Evolutionary conservation across 2,113 vertebrate genomes (phyloP).

Genomic region (Chrysemys picta): DNA sequence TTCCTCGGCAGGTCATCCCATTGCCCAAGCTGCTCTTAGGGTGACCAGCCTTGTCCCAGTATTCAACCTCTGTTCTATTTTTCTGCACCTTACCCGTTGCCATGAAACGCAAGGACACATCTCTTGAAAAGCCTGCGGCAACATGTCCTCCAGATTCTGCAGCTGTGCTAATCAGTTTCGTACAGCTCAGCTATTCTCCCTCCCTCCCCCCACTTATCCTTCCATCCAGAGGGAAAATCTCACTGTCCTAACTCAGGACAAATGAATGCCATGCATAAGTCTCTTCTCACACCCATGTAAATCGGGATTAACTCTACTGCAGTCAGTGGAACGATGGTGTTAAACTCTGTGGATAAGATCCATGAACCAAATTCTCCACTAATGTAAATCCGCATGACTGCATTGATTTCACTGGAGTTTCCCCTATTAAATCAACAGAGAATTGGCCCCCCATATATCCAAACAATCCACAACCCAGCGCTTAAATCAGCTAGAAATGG

Average conservation of each 20-base stretch:
- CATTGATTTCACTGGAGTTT: rapidly evolving
- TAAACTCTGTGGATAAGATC: rapidly evolving
- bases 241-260: neutral
- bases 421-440: neutral
- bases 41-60: neutral
- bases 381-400: rapidly evolving
- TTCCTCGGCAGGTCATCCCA: neutral
- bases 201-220: neutral
- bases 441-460: neutral
- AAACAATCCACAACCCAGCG: neutral
- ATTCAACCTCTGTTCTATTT: neutral
- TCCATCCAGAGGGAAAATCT: neutral
- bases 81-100: neutral
- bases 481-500: neutral
- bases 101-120: neutral
- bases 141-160: neutral
- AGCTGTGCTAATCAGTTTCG: neutral
- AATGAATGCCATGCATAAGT: rapidly evolving
- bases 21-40: neutral
- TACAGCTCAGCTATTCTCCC: neutral
- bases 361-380: neutral
- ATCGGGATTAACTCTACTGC: rapidly evolving
- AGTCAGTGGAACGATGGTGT: neutral
- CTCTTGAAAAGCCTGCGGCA: neutral
- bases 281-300: neutral